These are phyloP conservation scores for Sebastiscus albofasciatus DNA, from an alignment of 2,797 vertebrate genomes.

Conservation along the genomic window DNA sequence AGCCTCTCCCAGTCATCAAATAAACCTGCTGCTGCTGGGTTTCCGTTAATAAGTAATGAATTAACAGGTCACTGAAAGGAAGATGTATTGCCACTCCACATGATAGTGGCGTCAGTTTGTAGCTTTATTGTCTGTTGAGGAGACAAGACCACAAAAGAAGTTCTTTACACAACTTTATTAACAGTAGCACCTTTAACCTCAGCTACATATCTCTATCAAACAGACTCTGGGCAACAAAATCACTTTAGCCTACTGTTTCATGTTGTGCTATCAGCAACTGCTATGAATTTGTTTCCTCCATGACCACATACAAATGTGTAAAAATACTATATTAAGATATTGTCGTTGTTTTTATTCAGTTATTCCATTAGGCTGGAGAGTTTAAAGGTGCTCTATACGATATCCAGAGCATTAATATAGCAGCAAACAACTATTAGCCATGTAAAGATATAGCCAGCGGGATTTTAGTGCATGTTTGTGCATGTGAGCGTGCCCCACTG, in stretches of 20 bases:
- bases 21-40: slow-evolving; percentile 24
- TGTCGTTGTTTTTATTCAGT: not conserved
- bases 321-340: not conserved
- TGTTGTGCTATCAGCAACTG: not conserved
- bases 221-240: not conserved
- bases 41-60: slow-evolving; percentile 36
- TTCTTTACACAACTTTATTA: slow-evolving; percentile 14
- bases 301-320: not conserved
- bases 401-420: no score
- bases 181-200: slow-evolving; percentile 29
- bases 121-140: slow-evolving; percentile 2
- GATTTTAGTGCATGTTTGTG: no score
- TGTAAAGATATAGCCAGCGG: no score
- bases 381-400: no score
- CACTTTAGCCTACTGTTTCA: not conserved
- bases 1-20: slow-evolving; percentile 34
- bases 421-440: no score
- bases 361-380: not conserved
- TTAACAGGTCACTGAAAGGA: slow-evolving; percentile 7
- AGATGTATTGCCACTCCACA: not conserved
- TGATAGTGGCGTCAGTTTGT: not conserved
- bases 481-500: no score
- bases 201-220: not conserved
- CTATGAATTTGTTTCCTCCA: not conserved
- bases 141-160: slow-evolving; percentile 23